Evolutionary conservation across 2,888 invertebrate genomes (phyloP), one percentile per base, ranked within the genome.

Genomic region (Lissonota sp.): DNA sequence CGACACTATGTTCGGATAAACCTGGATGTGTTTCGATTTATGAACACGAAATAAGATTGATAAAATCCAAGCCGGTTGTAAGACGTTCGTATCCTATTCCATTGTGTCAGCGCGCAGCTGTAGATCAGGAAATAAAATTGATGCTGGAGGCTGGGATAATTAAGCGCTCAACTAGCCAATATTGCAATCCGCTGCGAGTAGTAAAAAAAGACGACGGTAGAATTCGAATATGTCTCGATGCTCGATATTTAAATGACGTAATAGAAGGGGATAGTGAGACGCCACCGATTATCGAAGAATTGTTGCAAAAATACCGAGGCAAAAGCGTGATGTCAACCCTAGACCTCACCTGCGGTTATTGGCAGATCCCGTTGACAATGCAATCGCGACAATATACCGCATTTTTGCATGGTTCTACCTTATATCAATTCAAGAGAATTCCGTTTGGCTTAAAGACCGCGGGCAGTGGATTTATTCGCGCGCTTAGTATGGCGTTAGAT

Each of bases 171-270:
- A 78, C 82, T 5, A 88, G 88, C 26, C 84, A 85, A 4, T 90
- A 86, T 79, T 84, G 87, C 10, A 89, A 89, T 66, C 90, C 89
- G 0, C 67, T 90, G n/a, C 85, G 88, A 2, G 86, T 87, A 5
- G 87, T 88, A 0, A 46, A 83, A 49, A 91, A 90, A 71, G 87
- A 86, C 55, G 87, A 90, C 69, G 87, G 87, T 0, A 73, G 82
- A 6, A 79, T 90, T 4, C 60, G 90, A 39, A 83, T 90, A n/a
- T 88, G 89, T 80, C 70, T 90, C 6, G 90, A 91, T 78, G 91
- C 90, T 0, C 70, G 90, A 12, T 73, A 78, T 71, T 58, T 90
- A 26, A 90, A 91, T 79, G 78, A 80, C 4, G 37, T 79, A 37
- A 88, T 91, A 71, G 80, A 84, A 12, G 78, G 84, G 0, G 89